Evolutionary conservation across 2,888 invertebrate species (phyloP), one percentile per base, ranked within the genome.

Genomic region (Anodontia alba): DNA sequence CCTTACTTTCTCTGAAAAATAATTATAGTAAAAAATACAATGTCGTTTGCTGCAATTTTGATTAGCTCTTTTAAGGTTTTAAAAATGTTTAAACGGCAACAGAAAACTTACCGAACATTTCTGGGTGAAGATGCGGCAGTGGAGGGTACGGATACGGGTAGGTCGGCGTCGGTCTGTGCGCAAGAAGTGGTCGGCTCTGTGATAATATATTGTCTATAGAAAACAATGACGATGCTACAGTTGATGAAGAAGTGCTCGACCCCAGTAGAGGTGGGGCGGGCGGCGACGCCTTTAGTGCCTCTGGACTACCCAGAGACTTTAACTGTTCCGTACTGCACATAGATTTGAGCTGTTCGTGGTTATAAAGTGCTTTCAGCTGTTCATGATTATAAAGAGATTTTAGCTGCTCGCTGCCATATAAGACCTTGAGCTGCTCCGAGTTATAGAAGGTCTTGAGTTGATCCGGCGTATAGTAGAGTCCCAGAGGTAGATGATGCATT

Each of bases 61-160:
- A n/a, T n/a, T n/a, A n/a, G n/a, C n/a, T n/a, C n/a, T n/a, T n/a
- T n/a, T n/a, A n/a, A n/a, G n/a, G n/a, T n/a, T n/a, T n/a, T n/a
- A n/a, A n/a, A n/a, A n/a, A n/a, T n/a, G n/a, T n/a, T n/a, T n/a
- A n/a, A n/a, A n/a, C n/a, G n/a, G n/a, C n/a, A n/a, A n/a, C n/a
- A n/a, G n/a, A n/a, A n/a, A n/a, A 54, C 86, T 86, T 82, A 86
- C 86, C 86, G 62, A 86, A 81, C 83, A 83, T 83, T 72, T 86
- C 86, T 43, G 83, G 80, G 29, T 83, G 78, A 33, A 86, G 72
- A 42, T 82, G 81, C 8, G 81, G 81, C 62, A 86, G 49, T 15
- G 73, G 54, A 36, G 81, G 86, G 70, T 86, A 86, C 3, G 86
- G 83, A 68, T 77, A 83, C 2, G 86, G 83, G 49, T 86, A 83